Percentiles rank a stretch among this genome's conserved stretches.
phyloP scores from a whole-genome alignment of 2,797 vertebrate genomes.

The Allobates femoralis region DNA sequence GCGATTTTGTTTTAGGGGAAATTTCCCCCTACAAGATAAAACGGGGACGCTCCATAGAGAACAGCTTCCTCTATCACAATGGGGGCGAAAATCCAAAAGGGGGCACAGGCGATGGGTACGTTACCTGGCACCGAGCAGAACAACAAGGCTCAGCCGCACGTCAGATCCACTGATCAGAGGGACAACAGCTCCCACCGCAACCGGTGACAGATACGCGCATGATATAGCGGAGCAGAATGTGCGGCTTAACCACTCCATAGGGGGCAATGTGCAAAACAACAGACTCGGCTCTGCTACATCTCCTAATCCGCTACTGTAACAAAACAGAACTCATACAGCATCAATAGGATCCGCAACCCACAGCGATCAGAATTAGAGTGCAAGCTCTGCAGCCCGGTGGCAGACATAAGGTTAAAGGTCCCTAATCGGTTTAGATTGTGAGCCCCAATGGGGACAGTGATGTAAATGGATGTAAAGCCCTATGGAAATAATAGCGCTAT shows the following conservation, averaged over 20 bases:
- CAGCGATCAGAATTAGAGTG: background rate
- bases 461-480: too few relatives aligned
- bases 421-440: too few relatives aligned
- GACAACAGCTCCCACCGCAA: background rate
- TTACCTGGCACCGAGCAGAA: background rate
- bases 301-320: background rate
- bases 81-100: background rate
- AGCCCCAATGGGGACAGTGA: too few relatives aligned
- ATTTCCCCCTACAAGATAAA: too few relatives aligned
- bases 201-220: background rate
- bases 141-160: background rate
- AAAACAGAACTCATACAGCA: too few relatives aligned
- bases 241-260: background rate
- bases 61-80: too few relatives aligned
- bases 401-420: too few relatives aligned
- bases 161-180: background rate
- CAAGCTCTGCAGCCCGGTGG: background rate
- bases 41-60: too few relatives aligned
- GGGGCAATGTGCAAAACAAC: background rate
- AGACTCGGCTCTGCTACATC: background rate
- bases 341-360: too few relatives aligned
- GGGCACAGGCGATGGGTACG: background rate
- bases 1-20: background rate
- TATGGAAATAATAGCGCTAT: too few relatives aligned
- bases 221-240: background rate